phyloP scores from a whole-genome alignment of 2,113 vertebrate genomes.

The Carollia perspicillata region DNA sequence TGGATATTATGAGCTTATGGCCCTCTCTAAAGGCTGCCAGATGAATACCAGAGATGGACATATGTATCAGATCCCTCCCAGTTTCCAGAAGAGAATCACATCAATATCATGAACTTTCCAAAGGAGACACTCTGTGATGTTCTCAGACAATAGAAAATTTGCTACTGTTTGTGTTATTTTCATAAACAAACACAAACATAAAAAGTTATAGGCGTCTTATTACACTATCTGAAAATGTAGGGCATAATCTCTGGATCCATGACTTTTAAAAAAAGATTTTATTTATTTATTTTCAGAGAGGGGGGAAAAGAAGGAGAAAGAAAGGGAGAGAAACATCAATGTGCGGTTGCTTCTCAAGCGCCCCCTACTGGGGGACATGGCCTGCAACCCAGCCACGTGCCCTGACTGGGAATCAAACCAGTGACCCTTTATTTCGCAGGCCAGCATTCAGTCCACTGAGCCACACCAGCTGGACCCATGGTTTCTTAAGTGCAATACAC shows the following conservation, averaged over 20 bases:
- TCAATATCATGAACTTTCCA: not conserved
- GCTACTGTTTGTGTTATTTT: not conserved
- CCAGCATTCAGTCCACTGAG: no score
- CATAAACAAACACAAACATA: not conserved
- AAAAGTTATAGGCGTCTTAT: not conserved
- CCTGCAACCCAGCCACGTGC: no score
- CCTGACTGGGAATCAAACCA: no score
- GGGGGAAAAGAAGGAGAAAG: no score
- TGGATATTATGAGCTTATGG: not conserved
- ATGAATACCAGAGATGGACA: not conserved
- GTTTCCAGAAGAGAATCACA: not conserved
- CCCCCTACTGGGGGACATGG: no score
- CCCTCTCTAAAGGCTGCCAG: not conserved
- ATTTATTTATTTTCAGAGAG: no score
- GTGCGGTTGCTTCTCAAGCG: no score
- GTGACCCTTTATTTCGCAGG: no score
- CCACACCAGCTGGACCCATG: no score
- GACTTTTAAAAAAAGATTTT: no score
- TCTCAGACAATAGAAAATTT: not conserved
- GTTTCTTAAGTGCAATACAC: not conserved
- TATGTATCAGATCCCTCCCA: not conserved
- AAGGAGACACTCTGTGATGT: not conserved
- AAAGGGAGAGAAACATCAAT: no score
- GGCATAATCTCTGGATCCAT: not conserved
- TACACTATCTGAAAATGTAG: not conserved